Base-by-base conservation (phyloP, 2,888 invertebrate genomes). In the Dascillus cervinus region DNA sequence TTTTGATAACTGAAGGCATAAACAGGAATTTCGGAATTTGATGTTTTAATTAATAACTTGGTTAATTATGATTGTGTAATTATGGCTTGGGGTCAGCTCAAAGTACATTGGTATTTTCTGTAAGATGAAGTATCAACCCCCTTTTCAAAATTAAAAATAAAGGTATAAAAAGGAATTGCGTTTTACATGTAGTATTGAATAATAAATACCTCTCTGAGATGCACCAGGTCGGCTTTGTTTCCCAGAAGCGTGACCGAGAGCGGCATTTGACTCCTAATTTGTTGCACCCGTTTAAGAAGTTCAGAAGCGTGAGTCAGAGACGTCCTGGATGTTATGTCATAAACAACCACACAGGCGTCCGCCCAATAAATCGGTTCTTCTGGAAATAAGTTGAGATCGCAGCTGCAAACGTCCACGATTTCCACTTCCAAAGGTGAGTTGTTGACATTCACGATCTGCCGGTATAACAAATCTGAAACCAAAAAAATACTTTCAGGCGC, bases 201-300 rank as follows among this genome's bases (percentile, higher is more conserved):
- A n/a, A n/a, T n/a, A 55, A 67, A 65, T 56, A 83, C 83, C 72
- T 79, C 75, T 72, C 84, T 68, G 37, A 82, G 69, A 63, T 84
- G 83, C 58, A 82, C 82, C 56, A 87, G 67, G 66, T 87, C 86
- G 19, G 77, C 77, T 64, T 86, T 87, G 67, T 87, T 88, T 33
- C 78, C 86, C 22, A 87, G 66, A 26, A 88, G 63, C 23, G 82
- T 78, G 10, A 77, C 66, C 0, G 79, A 79, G 50, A 67, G 67
- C 53, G 67, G 66, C 23, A 71, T 65, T 62, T 64, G 52, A 53
- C 66, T 50, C 22, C 68, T 54, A 19, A 67, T 44, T 25, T 74
- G 70, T 32, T 73, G 58, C 17, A 69, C 63, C 50, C 69, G 68
- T 46, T 77, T 73, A 26, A 83, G 65, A 28, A 76, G 71, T 54